Percentiles rank a stretch among this genome's conserved stretches.
These are phyloP conservation scores for Sebastes wilsoni DNA, from an alignment of 2,797 vertebrate genomes.

Conservation along the genomic window DNA sequence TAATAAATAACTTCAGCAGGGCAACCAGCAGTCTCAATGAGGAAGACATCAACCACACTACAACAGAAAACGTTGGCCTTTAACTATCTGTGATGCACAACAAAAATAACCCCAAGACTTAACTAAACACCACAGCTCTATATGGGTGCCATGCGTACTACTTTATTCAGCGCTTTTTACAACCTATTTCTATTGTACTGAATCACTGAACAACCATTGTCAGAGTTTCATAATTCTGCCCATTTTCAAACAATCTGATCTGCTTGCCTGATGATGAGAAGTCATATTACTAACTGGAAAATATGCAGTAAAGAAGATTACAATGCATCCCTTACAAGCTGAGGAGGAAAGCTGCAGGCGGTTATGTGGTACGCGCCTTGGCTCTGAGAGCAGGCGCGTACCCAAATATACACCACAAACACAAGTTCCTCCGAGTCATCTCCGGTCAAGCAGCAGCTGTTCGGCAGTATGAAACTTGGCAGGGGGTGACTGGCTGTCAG, in stretches of 20 bases:
- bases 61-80: background rate
- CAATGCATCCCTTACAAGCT: background rate
- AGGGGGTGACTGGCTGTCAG: background rate
- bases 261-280: background rate
- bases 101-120: background rate
- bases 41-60: background rate
- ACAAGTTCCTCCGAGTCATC: constrained; percentile 11
- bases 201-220: background rate
- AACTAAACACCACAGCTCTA: background rate
- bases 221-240: background rate
- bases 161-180: background rate
- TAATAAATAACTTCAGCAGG: constrained; percentile 12
- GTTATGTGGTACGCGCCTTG: background rate
- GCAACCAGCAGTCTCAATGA: background rate
- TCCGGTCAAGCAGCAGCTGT: constrained; percentile 18
- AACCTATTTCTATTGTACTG: background rate
- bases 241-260: background rate
- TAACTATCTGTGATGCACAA: background rate
- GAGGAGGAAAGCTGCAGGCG: background rate
- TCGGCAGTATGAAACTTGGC: background rate
- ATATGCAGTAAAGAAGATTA: background rate
- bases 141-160: background rate
- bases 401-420: constrained; percentile 32
- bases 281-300: background rate
- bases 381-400: background rate